These are phyloP conservation scores for Dendronephthya gigantea DNA, from an alignment of 64 coral and sea anemone species.

Conservation along the genomic window DNA sequence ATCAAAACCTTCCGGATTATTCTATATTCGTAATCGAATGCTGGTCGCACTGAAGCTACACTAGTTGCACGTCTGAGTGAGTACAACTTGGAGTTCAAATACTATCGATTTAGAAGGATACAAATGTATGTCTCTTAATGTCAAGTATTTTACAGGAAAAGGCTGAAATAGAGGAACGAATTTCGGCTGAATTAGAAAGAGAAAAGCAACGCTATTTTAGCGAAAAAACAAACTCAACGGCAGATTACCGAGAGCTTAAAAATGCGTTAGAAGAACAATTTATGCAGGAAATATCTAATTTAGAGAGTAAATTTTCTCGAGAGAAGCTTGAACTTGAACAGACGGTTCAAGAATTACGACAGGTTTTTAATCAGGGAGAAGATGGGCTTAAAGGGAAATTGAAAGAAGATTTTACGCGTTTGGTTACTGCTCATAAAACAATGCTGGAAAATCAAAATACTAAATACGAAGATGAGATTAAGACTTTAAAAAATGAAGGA, in stretches of 20 bases:
- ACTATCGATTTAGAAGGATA: no score
- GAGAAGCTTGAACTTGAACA: constrained; percentile 69
- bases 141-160: constrained; percentile 54
- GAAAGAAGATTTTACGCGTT: constrained; percentile 71
- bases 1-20: no score
- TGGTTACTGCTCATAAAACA: constrained; percentile 60
- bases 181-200: constrained; percentile 49
- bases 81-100: no score
- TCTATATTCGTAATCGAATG: no score
- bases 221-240: constrained; percentile 49
- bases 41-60: no score
- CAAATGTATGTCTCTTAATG: not conserved
- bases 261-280: constrained; percentile 64
- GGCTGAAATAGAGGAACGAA: constrained; percentile 61
- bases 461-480: not conserved
- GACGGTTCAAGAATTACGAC: constrained; percentile 63
- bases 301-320: constrained; percentile 54
- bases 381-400: constrained; percentile 84
- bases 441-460: not conserved
- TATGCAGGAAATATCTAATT: constrained; percentile 67
- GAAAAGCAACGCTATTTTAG: constrained; percentile 58
- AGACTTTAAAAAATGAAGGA: not conserved
- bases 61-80: no score
- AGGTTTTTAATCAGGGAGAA: constrained; percentile 76
- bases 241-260: constrained; percentile 47